Base-by-base conservation (phyloP, 2,797 vertebrate genomes). In the Tinamus major region DNA sequence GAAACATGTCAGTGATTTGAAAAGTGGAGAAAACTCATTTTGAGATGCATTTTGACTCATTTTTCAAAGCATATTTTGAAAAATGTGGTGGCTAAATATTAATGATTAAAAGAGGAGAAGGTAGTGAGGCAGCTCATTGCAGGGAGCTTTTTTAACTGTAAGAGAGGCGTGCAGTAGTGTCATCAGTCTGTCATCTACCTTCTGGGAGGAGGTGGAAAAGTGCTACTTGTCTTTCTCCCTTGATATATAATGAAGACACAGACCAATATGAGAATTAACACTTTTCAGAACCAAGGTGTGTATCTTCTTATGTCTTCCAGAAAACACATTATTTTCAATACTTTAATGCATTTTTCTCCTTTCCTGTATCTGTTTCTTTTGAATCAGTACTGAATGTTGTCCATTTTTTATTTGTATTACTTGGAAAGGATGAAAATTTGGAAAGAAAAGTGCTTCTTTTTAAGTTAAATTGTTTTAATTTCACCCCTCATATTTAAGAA, bases 141-240 rank as follows among this genome's bases (percentile, higher is more conserved):
- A 80, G 92, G 95, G 61, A 44, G 10, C 59, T 92, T 95, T 5
- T 96, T 94, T 89, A 79, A 90, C 13, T 94, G 87, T 21, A 56
- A 19, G 48, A 82, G 51, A 79, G 91, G 71, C 6, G 26, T 81
- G 62, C 31, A 62, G 13, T 58, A 91, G 35, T 58, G 58, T 81
- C 41, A 79, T 94, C 68, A 84, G 58, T 37, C 56, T 89, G 13
- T 35, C 67, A 68, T 79, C 48, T 91, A 17, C 51, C 19, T 87
- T 65, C 59, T 75, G 58, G 84, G 74, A 95, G 89, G 83, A 96
- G 42, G 24, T 49, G 39, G 69, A 61, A 84, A 96, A 95, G 65
- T 94, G 80, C 96, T 94, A 79, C 81, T 75, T 92, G 67, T 79
- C 31, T 91, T 95, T 90, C 65, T 92, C 85, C 88, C 82, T 80